phyloP scores from a whole-genome alignment of 2,888 invertebrate species.

The Bombyx huttoni region DNA sequence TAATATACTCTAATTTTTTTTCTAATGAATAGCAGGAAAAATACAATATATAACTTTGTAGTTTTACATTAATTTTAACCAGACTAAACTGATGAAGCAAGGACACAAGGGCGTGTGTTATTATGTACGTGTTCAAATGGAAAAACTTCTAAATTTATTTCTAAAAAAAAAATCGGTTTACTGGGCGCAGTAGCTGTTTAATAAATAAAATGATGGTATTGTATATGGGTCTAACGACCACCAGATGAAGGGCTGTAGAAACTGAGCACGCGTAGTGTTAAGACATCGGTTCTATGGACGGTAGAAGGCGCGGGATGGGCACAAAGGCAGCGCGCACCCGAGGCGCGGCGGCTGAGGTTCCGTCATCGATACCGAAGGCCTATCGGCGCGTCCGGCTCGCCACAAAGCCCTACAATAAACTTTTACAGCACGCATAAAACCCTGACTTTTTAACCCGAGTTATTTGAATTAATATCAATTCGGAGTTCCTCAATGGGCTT shows the following conservation, averaged over 20 bases:
- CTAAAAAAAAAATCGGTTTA: not conserved
- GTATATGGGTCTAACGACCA: not conserved
- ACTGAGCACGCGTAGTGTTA: slow-evolving; percentile 22
- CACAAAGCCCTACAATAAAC: slow-evolving; percentile 71
- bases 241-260: slow-evolving; percentile 12
- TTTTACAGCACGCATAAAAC: slow-evolving; percentile 70
- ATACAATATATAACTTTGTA: too few species aligned
- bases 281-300: slow-evolving; percentile 7
- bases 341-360: slow-evolving; percentile 29
- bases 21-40: too few species aligned
- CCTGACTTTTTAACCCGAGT: slow-evolving; percentile 72
- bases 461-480: slow-evolving; percentile 73
- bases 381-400: slow-evolving; percentile 66
- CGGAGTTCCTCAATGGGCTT: slow-evolving; percentile 72
- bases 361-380: slow-evolving; percentile 43
- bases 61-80: too few species aligned
- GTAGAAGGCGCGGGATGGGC: slow-evolving; percentile 7
- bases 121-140: too few species aligned
- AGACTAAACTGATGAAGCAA: too few species aligned
- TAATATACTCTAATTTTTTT: too few species aligned
- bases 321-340: slow-evolving; percentile 21
- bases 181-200: not conserved
- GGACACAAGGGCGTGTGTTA: too few species aligned
- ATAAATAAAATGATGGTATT: not conserved
- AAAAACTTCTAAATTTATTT: not conserved